phyloP scores from a whole-genome alignment of 1,140 invertebrate species.

The Brachionus calyciflorus region DNA sequence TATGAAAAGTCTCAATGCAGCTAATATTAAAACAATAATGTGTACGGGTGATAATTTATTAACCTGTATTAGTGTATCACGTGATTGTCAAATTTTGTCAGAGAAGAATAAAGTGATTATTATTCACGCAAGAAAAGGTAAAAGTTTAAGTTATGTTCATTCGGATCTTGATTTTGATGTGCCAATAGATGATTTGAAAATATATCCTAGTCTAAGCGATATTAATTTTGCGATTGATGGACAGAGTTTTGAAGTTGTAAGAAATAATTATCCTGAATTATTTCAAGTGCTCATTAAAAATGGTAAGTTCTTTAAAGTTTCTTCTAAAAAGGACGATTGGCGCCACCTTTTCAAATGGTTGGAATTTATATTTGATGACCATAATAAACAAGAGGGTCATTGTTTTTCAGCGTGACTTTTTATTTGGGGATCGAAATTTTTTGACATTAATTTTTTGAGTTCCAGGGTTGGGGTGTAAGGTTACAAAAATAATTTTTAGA shows the following conservation, averaged over 20 bases:
- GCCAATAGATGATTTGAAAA: neutral
- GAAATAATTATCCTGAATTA: conserved; percentile 64
- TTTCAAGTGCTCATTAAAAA: conserved; percentile 63
- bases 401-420: too few relatives aligned
- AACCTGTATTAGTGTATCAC: conserved; percentile 89
- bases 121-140: conserved; percentile 60
- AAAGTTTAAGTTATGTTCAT: neutral
- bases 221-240: conserved; percentile 76
- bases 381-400: too few relatives aligned
- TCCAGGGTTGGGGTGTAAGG: too few relatives aligned
- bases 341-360: too few relatives aligned
- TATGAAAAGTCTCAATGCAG: conserved; percentile 73
- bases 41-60: conserved; percentile 94
- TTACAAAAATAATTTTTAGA: too few relatives aligned
- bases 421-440: too few relatives aligned
- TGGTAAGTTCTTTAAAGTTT: conserved; percentile 63
- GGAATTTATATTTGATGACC: too few relatives aligned
- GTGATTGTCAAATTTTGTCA: conserved; percentile 85
- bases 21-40: conserved; percentile 86
- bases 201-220: conserved; percentile 48
- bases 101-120: conserved; percentile 71
- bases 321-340: too few relatives aligned
- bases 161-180: neutral
- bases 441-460: too few relatives aligned
- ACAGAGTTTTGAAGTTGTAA: conserved; percentile 71